Evolutionary conservation across 2,888 invertebrate species (phyloP).

Genomic region (Noctua comes): DNA sequence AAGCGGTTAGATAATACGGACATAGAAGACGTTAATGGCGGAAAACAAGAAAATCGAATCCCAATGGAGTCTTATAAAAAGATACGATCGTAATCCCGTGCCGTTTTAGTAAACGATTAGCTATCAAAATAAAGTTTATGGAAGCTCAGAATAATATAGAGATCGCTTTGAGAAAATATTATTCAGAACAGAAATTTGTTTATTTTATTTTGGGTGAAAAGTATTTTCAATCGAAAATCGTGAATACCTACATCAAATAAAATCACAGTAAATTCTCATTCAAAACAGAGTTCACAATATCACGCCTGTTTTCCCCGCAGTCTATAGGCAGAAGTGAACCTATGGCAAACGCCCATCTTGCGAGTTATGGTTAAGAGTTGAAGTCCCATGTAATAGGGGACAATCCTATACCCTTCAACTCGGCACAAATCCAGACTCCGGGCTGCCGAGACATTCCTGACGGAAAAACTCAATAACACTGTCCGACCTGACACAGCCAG

Average conservation of each 20-base stretch:
- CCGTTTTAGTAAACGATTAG: slow-evolving; percentile 42
- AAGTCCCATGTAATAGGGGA: background rate
- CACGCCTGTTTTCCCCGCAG: background rate
- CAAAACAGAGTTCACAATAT: background rate
- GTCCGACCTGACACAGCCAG: too few relatives aligned
- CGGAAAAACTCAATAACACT: background rate
- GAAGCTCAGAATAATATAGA: slow-evolving; percentile 14
- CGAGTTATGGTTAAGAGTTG: background rate
- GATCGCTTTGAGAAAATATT: background rate
- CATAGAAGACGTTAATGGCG: slow-evolving; percentile 18
- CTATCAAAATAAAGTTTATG: slow-evolving; percentile 37
- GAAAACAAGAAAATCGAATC: slow-evolving; percentile 43
- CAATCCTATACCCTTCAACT: background rate
- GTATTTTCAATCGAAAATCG: background rate
- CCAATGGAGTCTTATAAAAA: slow-evolving; percentile 45
- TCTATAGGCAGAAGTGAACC: background rate
- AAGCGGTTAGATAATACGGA: slow-evolving; percentile 31
- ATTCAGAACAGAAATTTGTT: background rate
- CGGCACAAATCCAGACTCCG: background rate
- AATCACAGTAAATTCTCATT: background rate
- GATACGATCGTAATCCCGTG: slow-evolving; percentile 31
- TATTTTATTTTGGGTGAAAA: background rate
- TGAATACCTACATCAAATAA: background rate
- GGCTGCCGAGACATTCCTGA: background rate
- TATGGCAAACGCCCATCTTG: background rate